Conservation (phyloP, 2,888 invertebrate species). For the Chloromyia formosa region DNA sequence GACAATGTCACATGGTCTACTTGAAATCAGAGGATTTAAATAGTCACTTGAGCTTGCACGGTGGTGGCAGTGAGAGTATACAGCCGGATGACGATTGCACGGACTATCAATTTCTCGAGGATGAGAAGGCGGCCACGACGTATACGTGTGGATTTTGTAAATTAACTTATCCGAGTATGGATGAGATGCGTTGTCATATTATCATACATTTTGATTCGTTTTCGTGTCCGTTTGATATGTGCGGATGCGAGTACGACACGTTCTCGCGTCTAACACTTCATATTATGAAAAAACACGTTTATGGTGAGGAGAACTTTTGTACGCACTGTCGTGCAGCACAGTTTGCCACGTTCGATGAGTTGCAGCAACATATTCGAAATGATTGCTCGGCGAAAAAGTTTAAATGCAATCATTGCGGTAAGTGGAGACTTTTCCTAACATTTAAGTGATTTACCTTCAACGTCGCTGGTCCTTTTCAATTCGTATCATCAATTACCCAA, state of each 20-base stretch:
- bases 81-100: conserved; percentile 44
- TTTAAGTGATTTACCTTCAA: too few species aligned
- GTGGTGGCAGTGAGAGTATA: not conserved
- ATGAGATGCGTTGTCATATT: conserved; percentile 44
- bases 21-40: conserved; percentile 26
- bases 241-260: conserved; percentile 47
- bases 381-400: conserved; percentile 45
- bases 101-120: conserved; percentile 49
- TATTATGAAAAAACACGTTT: conserved; percentile 45
- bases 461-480: too few species aligned
- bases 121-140: conserved; percentile 4
- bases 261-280: conserved; percentile 45
- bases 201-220: conserved; percentile 46
- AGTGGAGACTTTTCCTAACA: not conserved
- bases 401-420: conserved; percentile 48
- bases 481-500: too few species aligned
- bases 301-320: conserved; percentile 38
- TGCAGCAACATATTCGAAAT: conserved; percentile 45
- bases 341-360: conserved; percentile 44
- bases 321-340: conserved; percentile 39
- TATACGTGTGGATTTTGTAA: conserved; percentile 45
- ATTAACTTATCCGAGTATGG: conserved; percentile 18
- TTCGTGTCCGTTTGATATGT: conserved; percentile 46
- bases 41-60: conserved; percentile 32
- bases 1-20: conserved; percentile 43